A percentile compares a stretch with the other conserved stretches of the same genome.
These are phyloP conservation scores for Bucorvus abyssinicus DNA, from an alignment of 2,797 vertebrate genomes.

Conservation along the genomic window DNA sequence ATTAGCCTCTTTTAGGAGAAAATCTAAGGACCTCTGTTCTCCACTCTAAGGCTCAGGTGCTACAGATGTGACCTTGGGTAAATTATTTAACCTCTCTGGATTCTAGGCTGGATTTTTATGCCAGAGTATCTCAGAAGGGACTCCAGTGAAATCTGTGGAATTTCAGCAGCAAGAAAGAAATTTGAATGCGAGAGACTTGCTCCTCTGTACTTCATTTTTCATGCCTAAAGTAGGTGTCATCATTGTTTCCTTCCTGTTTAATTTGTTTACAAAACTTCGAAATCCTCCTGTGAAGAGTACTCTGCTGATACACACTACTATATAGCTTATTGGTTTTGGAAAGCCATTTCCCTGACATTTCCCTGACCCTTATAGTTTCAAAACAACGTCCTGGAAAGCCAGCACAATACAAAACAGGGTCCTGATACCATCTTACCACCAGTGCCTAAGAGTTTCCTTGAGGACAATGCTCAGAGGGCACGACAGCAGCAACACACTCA, in stretches of 20 bases:
- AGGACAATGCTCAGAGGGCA: background rate
- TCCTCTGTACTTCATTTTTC: background rate
- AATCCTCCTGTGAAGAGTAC: background rate
- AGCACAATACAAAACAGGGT: background rate
- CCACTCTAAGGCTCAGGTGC: background rate
- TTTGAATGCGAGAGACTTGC: background rate
- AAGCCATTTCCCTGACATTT: background rate
- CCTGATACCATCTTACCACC: background rate
- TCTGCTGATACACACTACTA: background rate
- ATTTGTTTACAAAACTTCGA: background rate
- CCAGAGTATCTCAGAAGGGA: background rate
- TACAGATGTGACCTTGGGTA: background rate
- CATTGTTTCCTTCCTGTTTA: background rate
- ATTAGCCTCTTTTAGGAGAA: background rate
- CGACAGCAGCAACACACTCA: fast-evolving
- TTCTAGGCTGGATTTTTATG: background rate
- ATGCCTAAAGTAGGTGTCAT: background rate
- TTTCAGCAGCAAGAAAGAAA: background rate
- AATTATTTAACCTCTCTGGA: slow-evolving; percentile 5
- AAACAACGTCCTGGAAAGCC: background rate
- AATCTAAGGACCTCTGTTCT: background rate
- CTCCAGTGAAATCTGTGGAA: background rate
- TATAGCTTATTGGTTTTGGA: background rate
- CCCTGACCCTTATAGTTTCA: background rate
- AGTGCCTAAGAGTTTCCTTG: background rate